Evolutionary conservation across 2,797 vertebrate species (phyloP).

Genomic region (Mustela erminea): DNA sequence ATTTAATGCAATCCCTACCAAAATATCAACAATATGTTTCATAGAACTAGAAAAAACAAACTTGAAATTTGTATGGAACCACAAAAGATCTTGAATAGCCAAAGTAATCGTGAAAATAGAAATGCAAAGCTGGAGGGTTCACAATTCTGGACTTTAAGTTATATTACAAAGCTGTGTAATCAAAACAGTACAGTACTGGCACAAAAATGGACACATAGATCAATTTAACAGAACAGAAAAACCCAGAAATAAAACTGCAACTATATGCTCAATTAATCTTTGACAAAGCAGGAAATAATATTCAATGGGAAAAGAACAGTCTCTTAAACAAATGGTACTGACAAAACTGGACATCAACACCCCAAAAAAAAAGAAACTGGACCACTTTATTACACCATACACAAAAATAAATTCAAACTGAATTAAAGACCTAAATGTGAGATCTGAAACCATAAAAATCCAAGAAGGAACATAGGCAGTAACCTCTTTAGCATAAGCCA

Average conservation of each 20-base stretch:
- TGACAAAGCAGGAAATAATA: too few relatives aligned
- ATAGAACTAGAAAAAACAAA: background rate
- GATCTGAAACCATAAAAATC: too few relatives aligned
- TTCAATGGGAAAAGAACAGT: too few relatives aligned
- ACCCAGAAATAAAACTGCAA: background rate
- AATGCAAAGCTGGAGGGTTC: background rate
- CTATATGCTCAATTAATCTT: background rate
- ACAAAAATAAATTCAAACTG: too few relatives aligned
- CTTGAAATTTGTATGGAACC: background rate
- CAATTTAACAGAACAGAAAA: background rate
- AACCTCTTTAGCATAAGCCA: too few relatives aligned
- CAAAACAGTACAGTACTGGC: background rate
- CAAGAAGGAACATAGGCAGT: too few relatives aligned
- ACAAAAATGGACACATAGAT: background rate
- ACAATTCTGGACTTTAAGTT: background rate
- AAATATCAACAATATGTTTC: background rate
- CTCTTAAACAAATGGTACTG: too few relatives aligned
- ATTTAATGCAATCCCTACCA: background rate
- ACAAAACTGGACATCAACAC: too few relatives aligned
- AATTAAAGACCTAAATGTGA: too few relatives aligned
- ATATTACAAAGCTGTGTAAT: background rate
- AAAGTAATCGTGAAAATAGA: background rate
- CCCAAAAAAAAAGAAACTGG: too few relatives aligned
- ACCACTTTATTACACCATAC: too few relatives aligned
- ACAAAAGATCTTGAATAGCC: background rate